A percentile compares a stretch with the other conserved stretches of the same genome.
These are phyloP conservation scores for Spilarctia lutea DNA, from an alignment of 2,888 invertebrate genomes.

Conservation along the genomic window DNA sequence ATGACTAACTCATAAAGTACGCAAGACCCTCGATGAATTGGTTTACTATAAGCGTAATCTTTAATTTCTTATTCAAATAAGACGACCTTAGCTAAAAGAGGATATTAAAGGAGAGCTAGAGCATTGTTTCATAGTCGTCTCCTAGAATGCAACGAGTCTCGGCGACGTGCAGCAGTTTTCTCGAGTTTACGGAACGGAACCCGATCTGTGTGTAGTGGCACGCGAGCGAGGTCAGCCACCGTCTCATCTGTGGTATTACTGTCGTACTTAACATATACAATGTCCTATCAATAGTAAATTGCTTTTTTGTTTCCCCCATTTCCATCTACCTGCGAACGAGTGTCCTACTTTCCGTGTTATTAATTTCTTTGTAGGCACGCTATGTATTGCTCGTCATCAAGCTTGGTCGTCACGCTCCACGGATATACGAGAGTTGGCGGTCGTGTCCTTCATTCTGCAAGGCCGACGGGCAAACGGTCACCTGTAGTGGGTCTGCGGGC, in stretches of 20 bases:
- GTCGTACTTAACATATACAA: conserved; percentile 40
- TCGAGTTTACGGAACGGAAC: conserved; percentile 85
- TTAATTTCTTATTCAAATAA: conserved; percentile 77
- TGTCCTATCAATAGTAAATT: conserved; percentile 40
- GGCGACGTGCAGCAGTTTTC: conserved; percentile 73
- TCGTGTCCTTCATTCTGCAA: conserved; percentile 63
- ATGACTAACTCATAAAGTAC: conserved; percentile 70
- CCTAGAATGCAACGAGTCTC: conserved; percentile 69
- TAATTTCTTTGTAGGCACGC: conserved; percentile 34
- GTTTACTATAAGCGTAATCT: conserved; percentile 70
- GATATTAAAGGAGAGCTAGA: conserved; percentile 71
- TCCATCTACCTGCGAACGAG: conserved; percentile 26
- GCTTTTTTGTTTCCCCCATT: conserved; percentile 52
- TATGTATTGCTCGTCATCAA: conserved; percentile 29
- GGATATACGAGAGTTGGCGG: conserved; percentile 53
- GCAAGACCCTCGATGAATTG: conserved; percentile 70
- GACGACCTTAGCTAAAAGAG: conserved; percentile 68
- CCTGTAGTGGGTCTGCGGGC: conserved; percentile 64
- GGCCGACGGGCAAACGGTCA: conserved; percentile 68
- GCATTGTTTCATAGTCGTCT: conserved; percentile 72
- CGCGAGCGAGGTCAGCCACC: conserved; percentile 75
- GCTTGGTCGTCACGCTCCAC: conserved; percentile 54
- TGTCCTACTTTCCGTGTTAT: neutral
- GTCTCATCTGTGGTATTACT: conserved; percentile 45
- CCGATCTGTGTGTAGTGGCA: conserved; percentile 76